Conservation (phyloP, 2,888 invertebrate species). For the Dynastes maya region DNA sequence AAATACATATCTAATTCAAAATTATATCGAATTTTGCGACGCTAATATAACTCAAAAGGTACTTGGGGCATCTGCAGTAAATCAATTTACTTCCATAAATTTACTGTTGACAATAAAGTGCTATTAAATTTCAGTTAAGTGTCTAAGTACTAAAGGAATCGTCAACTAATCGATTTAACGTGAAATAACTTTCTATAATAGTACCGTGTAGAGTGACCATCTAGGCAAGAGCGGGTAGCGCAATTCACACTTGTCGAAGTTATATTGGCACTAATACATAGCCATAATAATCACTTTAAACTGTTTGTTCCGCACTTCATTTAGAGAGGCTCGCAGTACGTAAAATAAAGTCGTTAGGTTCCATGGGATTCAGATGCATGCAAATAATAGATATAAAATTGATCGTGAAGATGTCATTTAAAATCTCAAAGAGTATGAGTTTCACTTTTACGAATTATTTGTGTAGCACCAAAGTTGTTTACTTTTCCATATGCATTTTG, state of each 20-base stretch:
- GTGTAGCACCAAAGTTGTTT: too few relatives aligned
- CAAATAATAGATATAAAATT: too few relatives aligned
- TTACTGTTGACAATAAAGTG: background rate
- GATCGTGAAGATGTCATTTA: too few relatives aligned
- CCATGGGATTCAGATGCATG: background rate
- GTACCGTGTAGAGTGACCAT: background rate
- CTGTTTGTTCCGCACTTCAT: constrained; percentile 15
- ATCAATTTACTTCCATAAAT: too few relatives aligned
- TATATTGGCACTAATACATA: constrained; percentile 9
- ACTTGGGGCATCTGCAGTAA: too few relatives aligned
- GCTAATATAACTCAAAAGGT: too few relatives aligned
- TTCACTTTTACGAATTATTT: too few relatives aligned
- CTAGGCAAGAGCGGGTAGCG: background rate
- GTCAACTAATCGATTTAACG: constrained; percentile 2
- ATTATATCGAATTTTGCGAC: too few relatives aligned
- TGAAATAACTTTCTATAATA: background rate
- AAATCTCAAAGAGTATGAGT: too few relatives aligned
- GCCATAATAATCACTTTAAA: constrained; percentile 22
- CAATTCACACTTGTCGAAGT: background rate
- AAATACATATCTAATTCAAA: too few relatives aligned
- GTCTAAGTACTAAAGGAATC: background rate
- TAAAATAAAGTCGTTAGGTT: constrained; percentile 1
- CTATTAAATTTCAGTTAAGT: background rate
- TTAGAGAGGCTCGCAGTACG: constrained; percentile 13
- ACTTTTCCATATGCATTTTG: background rate